Evolutionary conservation across 2,113 vertebrate species (phyloP).

Genomic region (Boleophthalmus pectinirostris): DNA sequence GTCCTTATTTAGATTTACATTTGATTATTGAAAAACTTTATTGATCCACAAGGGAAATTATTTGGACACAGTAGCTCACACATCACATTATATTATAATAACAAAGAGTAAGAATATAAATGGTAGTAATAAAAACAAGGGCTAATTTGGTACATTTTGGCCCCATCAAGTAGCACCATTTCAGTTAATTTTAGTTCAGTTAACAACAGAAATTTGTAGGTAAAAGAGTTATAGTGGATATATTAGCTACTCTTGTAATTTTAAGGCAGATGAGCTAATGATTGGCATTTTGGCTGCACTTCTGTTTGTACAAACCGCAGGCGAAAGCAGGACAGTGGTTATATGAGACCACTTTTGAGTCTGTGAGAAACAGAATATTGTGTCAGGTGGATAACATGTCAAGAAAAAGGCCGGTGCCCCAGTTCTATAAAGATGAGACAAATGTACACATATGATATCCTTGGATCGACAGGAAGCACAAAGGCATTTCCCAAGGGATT

Average conservation of each 20-base stretch:
- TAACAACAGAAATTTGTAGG: too few species aligned
- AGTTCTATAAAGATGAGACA: conserved; percentile 42
- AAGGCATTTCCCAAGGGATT: neutral
- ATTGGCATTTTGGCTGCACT: neutral
- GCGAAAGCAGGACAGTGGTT: conserved; percentile 35
- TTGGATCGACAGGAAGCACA: conserved; percentile 18
- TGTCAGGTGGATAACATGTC: conserved; percentile 46
- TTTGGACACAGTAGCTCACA: too few species aligned
- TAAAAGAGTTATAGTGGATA: too few species aligned
- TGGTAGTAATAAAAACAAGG: too few species aligned
- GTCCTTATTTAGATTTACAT: too few species aligned
- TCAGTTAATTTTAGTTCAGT: too few species aligned
- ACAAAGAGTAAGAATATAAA: too few species aligned
- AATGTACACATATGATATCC: conserved; percentile 27
- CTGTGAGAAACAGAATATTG: conserved; percentile 58
- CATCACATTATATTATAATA: too few species aligned
- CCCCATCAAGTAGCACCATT: too few species aligned
- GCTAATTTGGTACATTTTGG: neutral
- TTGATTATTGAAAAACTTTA: too few species aligned
- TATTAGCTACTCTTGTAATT: too few species aligned
- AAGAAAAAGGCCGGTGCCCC: conserved; percentile 40
- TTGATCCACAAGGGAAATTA: too few species aligned
- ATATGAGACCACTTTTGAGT: conserved; percentile 50
- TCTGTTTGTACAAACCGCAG: conserved; percentile 23
- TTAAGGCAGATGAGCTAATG: neutral